phyloP scores from a whole-genome alignment of 2,888 invertebrate genomes.

The Agrochola lychnidis region DNA sequence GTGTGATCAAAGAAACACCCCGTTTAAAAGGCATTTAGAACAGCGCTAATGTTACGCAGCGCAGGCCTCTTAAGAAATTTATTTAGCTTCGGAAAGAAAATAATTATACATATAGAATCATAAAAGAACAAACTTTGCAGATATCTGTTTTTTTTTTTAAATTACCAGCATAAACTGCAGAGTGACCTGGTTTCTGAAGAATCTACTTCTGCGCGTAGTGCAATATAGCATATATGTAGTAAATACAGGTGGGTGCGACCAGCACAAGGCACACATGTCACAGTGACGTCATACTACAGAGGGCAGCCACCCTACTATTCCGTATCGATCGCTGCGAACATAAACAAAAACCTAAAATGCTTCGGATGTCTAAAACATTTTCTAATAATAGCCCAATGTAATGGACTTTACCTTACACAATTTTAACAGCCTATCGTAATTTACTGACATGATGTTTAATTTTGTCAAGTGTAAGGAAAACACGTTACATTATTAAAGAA shows the following conservation, averaged over 20 bases:
- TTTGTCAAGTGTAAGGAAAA: not conserved
- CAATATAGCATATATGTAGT: conserved; percentile 56
- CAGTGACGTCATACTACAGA: conserved; percentile 71
- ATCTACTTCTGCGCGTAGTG: conserved; percentile 55
- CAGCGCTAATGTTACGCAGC: not conserved
- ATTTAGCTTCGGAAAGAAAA: not conserved
- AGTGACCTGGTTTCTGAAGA: conserved; percentile 65
- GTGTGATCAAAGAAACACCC: not conserved
- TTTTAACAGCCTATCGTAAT: conserved; percentile 2
- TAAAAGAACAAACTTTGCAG: not conserved
- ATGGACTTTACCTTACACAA: not conserved
- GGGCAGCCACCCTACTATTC: conserved; percentile 71
- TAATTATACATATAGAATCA: not conserved
- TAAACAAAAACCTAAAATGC: conserved; percentile 36
- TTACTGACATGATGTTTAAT: not conserved
- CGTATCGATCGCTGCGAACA: conserved; percentile 63
- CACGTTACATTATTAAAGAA: not conserved
- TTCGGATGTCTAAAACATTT: conserved; percentile 4
- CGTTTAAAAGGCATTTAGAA: not conserved
- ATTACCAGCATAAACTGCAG: conserved; percentile 48
- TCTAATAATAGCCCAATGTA: conserved; percentile 17
- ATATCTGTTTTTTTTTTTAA: conserved; percentile 7
- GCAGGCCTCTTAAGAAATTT: not conserved
- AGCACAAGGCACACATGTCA: conserved; percentile 54
- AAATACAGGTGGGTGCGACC: conserved; percentile 67